Percentiles rank a stretch among this genome's conserved stretches.
These are phyloP conservation scores for Toxotes lorentzi DNA, from an alignment of 2,797 vertebrate species.

Conservation along the genomic window DNA sequence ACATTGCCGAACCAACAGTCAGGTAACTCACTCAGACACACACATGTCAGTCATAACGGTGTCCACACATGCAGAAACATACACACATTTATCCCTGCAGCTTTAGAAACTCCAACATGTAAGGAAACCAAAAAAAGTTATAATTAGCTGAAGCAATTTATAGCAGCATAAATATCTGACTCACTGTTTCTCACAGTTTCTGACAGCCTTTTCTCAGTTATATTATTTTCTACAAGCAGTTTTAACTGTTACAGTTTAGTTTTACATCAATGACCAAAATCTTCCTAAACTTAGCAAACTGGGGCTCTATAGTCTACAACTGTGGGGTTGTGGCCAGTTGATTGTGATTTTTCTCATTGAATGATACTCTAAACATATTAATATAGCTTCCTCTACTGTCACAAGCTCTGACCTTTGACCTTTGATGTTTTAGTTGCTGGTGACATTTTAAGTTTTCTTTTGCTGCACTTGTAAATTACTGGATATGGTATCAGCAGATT, in stretches of 20 bases:
- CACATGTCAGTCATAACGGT: not conserved
- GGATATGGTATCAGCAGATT: no score
- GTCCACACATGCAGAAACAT: not conserved
- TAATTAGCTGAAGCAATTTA: not conserved
- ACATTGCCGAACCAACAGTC: slow-evolving; percentile 85
- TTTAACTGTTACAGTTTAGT: no score
- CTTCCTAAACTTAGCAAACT: no score
- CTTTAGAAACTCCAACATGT: not conserved
- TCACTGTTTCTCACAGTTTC: no score
- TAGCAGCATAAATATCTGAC: not conserved
- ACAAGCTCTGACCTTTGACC: no score
- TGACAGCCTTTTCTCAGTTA: not conserved
- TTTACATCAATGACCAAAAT: not conserved
- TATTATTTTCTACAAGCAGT: not conserved
- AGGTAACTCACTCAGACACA: slow-evolving; percentile 78
- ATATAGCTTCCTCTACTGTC: no score
- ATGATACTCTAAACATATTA: not conserved
- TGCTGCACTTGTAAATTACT: no score
- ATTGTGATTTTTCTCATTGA: not conserved
- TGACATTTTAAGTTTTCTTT: no score
- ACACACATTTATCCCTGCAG: not conserved
- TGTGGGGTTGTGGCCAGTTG: not conserved
- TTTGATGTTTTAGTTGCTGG: no score
- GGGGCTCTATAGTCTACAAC: not conserved
- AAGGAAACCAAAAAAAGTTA: not conserved